These are phyloP conservation scores for Mustela nigripes DNA, from an alignment of 2,113 vertebrate species.

Conservation along the genomic window DNA sequence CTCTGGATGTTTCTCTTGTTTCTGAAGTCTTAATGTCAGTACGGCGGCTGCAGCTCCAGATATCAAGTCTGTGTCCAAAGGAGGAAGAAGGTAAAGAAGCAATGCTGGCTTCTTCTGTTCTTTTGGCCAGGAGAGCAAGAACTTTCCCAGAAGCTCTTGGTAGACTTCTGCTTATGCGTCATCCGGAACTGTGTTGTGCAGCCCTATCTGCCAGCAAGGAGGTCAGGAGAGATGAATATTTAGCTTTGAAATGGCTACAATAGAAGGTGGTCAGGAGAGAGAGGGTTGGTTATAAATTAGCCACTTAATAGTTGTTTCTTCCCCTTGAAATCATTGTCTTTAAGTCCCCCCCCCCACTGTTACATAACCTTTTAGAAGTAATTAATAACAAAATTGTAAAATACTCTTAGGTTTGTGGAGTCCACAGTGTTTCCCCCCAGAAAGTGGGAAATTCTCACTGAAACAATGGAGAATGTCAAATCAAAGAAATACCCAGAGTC, in stretches of 20 bases:
- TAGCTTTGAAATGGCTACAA: neutral
- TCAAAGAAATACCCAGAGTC: neutral
- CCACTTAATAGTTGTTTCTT: neutral
- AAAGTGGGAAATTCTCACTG: neutral
- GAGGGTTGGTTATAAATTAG: neutral
- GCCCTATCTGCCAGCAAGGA: neutral
- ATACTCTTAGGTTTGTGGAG: neutral
- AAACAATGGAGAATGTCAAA: neutral
- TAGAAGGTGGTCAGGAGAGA: neutral
- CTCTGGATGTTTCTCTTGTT: neutral
- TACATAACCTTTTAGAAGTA: neutral
- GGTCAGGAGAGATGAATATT: neutral
- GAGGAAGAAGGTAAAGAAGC: neutral
- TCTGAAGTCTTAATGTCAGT: neutral
- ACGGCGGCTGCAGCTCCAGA: neutral
- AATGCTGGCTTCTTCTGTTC: neutral
- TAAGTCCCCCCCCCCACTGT: too few relatives aligned
- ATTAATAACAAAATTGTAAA: neutral
- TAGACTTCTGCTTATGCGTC: neutral
- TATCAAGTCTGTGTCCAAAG: neutral
- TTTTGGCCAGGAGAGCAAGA: neutral
- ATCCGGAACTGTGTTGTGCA: neutral
- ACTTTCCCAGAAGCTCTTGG: neutral
- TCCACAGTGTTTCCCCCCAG: neutral
- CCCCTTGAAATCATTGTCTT: neutral